Evolutionary conservation across 2,888 invertebrate species (phyloP), one percentile per base, ranked within the genome.

Genomic region (Melieria crassipennis): DNA sequence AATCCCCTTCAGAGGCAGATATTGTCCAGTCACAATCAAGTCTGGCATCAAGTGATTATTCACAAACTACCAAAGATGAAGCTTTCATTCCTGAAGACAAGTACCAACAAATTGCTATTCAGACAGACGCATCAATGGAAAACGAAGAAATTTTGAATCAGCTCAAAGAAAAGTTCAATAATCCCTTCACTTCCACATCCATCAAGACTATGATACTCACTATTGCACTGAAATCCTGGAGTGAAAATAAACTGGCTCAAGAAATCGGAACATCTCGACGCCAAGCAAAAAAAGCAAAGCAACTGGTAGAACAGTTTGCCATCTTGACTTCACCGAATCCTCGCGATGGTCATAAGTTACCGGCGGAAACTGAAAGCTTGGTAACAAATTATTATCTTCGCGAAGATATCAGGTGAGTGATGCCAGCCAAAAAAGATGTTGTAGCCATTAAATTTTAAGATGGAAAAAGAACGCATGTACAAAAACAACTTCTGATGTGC

Each of bases 81-180:
- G 16, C 57, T 9, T 57, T 57, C 1, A 57, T 57, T 57, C 13
- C 13, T 1, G 57, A 16, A 57, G 57, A 13, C 7, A 57, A 57
- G 13, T 57, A n/a, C 13, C 10, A 16, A 57, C 57, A 57, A 3
- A 16, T n/a, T 57, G 10, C 57, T 4, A 4, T 4, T 1, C 57
- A 57, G 13, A 57, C 57, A n/a, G 57, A 57, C 3, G 13, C 57
- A 57, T n/a, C 50, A 50, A 11, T 9, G 9, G 3, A 50, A 50
- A 50, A 50, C 50, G 10, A 11, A 11, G 11, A 50, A 10, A 50
- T 50, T 50, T 50, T 50, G 50, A 3, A 13, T 11, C 30, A 64
- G 52, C 16, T 50, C 11, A 16, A 64, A 45, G 64, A 64, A 50
- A 64, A 64, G n/a, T 64, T 64, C 13, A 64, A 64, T 16, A 43